These are phyloP conservation scores for Aegypius monachus DNA, from an alignment of 2,113 vertebrate species.

Conservation along the genomic window DNA sequence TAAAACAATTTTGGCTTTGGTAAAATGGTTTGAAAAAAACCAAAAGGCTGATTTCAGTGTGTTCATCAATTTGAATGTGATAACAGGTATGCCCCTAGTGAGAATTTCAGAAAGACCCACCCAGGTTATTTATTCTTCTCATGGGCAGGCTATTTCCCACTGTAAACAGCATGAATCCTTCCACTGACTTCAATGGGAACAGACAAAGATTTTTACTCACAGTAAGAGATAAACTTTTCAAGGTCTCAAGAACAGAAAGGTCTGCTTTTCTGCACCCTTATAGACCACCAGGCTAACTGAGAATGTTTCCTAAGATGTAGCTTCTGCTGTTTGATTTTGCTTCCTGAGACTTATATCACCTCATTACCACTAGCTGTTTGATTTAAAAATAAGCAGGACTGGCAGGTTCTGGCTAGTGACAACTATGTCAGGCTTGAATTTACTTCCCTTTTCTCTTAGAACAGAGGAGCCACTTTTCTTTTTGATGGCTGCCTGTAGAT, in stretches of 20 bases:
- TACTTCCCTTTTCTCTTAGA: constrained; percentile 18
- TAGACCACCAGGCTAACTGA: neutral
- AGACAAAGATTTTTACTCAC: neutral
- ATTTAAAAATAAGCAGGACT: constrained; percentile 45
- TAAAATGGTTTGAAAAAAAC: neutral
- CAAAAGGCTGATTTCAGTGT: neutral
- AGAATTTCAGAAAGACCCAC: neutral
- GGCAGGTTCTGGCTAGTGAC: constrained; percentile 21
- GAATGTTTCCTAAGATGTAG: neutral
- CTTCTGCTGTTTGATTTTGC: constrained; percentile 25
- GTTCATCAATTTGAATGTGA: neutral
- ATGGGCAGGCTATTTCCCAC: neutral
- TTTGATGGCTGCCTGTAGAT: constrained; percentile 23
- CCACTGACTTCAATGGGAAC: neutral
- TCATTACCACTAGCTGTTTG: neutral
- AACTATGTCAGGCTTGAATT: constrained; percentile 36
- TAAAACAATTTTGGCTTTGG: neutral
- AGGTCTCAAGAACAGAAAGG: neutral
- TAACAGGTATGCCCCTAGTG: neutral
- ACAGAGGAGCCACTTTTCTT: constrained; percentile 46
- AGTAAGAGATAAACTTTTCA: constrained; percentile 1
- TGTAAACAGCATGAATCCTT: neutral
- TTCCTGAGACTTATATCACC: constrained; percentile 15
- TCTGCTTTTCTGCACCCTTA: neutral
- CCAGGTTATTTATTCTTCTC: neutral